These are phyloP conservation scores for Leptatherina wallacei DNA, from an alignment of 2,797 vertebrate genomes.

Conservation along the genomic window DNA sequence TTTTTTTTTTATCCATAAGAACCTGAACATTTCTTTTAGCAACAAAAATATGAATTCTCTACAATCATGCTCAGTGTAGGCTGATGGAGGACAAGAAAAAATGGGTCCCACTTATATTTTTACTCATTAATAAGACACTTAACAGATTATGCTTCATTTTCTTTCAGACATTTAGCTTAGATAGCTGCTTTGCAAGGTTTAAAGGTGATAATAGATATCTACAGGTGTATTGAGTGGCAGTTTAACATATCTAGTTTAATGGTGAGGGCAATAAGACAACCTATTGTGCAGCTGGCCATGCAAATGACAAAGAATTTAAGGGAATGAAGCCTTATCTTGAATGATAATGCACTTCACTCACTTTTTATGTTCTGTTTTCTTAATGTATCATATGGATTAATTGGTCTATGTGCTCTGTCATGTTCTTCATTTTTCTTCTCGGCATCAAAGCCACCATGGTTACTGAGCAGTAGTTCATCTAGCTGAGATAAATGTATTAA, in stretches of 20 bases:
- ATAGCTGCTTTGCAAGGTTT: not conserved
- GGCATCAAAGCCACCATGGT: slow-evolving; percentile 20
- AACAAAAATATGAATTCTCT: not conserved
- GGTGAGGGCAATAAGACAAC: too few relatives aligned
- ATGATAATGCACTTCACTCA: not conserved
- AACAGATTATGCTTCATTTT: not conserved
- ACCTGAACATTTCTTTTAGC: not conserved
- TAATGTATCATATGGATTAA: not conserved
- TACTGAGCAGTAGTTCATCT: slow-evolving; percentile 12
- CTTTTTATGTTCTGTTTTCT: too few relatives aligned
- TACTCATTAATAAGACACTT: not conserved
- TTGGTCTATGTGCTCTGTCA: not conserved
- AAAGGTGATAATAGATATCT: not conserved
- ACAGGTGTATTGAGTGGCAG: not conserved
- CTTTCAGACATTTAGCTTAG: not conserved
- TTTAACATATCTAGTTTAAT: not conserved
- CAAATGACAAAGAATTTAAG: not conserved
- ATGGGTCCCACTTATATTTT: not conserved
- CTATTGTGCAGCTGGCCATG: not conserved
- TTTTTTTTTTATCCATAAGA: not conserved
- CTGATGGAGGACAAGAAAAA: not conserved
- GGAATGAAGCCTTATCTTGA: not conserved
- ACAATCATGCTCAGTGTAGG: not conserved
- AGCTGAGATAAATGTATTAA: slow-evolving; percentile 4
- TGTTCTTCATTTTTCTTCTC: slow-evolving; percentile 3